Evolutionary conservation across 92 coral and sea anemone species (phyloP).

Genomic region (Actinernus sp.): DNA sequence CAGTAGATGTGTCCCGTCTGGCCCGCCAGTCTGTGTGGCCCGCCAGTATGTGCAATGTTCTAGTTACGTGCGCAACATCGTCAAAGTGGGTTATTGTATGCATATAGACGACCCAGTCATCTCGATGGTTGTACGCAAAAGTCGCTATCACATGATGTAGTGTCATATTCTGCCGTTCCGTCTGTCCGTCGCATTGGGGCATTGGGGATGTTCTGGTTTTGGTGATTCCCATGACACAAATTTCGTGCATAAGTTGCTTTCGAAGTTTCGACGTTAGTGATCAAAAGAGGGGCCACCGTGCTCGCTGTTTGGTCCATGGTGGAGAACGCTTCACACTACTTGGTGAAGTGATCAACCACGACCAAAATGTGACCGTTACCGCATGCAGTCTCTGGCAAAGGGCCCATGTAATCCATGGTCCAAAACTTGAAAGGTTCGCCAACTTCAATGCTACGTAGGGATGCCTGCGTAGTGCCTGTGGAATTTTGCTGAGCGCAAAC

Average conservation of each 20-base stretch:
- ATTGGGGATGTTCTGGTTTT: slow-evolving; percentile 42
- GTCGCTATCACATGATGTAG: slow-evolving; percentile 51
- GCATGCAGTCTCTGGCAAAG: no score
- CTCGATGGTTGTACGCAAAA: slow-evolving; percentile 21
- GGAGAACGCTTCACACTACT: slow-evolving; percentile 57
- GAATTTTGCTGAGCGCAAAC: slow-evolving; percentile 25
- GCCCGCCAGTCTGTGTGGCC: no score
- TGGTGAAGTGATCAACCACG: no score
- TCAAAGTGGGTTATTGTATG: no score
- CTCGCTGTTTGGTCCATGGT: slow-evolving; percentile 45
- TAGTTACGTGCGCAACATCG: no score
- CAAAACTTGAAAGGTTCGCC: slow-evolving; percentile 33
- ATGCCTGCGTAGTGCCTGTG: slow-evolving; percentile 10
- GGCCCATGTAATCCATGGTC: slow-evolving; percentile 24
- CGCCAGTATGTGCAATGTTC: no score
- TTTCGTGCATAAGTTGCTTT: no score
- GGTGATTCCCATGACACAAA: no score
- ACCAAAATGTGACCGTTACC: no score
- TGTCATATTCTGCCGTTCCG: slow-evolving; percentile 56
- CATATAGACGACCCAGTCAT: slow-evolving; percentile 59
- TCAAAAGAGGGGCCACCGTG: slow-evolving; percentile 44
- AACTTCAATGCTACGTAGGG: slow-evolving; percentile 17
- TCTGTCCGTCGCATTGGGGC: slow-evolving; percentile 49
- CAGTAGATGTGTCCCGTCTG: no score
- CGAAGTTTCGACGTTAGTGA: slow-evolving; percentile 50